These are phyloP conservation scores for Brachypodius melanocephalos DNA, from an alignment of 2,113 vertebrate genomes.

Conservation along the genomic window DNA sequence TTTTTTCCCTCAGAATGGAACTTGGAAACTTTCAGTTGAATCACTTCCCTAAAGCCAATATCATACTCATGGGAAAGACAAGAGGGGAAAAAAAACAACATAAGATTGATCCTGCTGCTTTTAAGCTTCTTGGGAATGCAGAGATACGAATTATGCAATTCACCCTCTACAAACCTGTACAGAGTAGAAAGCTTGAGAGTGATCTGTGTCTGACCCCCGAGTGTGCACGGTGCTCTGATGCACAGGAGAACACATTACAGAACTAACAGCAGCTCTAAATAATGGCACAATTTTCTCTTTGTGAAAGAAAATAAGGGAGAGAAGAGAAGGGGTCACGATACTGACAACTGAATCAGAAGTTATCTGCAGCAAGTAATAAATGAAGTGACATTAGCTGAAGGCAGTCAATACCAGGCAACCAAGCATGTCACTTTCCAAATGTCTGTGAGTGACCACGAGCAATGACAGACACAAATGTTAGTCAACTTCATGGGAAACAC, in stretches of 20 bases:
- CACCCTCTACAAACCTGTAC: accelerated
- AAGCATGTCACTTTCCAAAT: background rate
- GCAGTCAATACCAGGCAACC: background rate
- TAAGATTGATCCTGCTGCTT: background rate
- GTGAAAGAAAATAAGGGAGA: background rate
- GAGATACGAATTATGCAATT: background rate
- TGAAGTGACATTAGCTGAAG: constrained; percentile 13
- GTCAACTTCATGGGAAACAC: background rate
- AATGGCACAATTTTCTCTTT: background rate
- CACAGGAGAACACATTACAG: background rate
- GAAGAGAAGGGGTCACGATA: background rate
- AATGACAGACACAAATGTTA: background rate
- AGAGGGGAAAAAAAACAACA: background rate
- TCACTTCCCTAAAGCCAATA: background rate
- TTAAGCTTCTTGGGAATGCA: background rate
- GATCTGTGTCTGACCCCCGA: background rate
- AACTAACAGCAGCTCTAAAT: background rate
- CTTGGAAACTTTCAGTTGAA: background rate
- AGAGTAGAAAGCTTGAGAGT: background rate
- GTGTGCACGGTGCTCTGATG: background rate
- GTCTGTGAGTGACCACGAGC: background rate
- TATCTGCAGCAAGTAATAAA: background rate
- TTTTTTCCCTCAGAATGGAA: background rate
- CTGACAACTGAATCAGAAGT: background rate
- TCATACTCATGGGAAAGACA: background rate